A percentile compares a stretch with the other conserved stretches of the same genome.
Evolutionary conservation across 2,797 vertebrate genomes (phyloP).

Genomic region (Mareca strepera): DNA sequence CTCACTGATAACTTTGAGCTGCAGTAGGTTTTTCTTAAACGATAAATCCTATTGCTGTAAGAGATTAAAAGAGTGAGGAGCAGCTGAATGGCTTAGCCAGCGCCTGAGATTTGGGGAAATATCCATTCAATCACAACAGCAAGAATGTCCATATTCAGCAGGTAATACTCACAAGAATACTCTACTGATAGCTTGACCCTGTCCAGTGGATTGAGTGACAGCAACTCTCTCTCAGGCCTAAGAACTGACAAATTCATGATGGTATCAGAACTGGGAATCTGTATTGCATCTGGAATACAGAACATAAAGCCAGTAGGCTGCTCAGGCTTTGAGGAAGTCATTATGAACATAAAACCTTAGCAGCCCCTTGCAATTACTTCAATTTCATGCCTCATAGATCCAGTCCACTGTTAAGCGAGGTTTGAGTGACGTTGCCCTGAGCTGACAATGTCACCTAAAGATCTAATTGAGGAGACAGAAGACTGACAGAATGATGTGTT

Average conservation of each 20-base stretch:
- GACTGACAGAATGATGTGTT: background rate
- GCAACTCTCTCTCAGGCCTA: background rate
- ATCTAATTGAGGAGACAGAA: background rate
- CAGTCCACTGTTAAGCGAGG: background rate
- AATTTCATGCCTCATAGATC: background rate
- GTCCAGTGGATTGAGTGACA: background rate
- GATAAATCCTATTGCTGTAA: background rate
- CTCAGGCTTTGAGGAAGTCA: background rate
- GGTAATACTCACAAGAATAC: background rate
- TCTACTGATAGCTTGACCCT: background rate
- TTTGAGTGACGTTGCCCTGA: background rate
- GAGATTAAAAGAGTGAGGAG: background rate
- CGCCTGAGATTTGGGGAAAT: background rate
- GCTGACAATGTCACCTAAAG: background rate
- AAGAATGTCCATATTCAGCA: background rate
- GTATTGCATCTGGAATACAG: background rate
- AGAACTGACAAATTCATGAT: background rate
- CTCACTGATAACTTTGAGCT: background rate
- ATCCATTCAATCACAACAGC: background rate
- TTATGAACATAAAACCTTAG: background rate
- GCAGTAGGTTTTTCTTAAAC: background rate
- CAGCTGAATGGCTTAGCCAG: background rate
- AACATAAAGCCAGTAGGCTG: background rate
- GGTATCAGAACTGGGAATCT: background rate
- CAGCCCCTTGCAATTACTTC: background rate